These are phyloP conservation scores for Pongo abelii DNA, from an alignment of 2,113 vertebrate species.

Conservation along the genomic window DNA sequence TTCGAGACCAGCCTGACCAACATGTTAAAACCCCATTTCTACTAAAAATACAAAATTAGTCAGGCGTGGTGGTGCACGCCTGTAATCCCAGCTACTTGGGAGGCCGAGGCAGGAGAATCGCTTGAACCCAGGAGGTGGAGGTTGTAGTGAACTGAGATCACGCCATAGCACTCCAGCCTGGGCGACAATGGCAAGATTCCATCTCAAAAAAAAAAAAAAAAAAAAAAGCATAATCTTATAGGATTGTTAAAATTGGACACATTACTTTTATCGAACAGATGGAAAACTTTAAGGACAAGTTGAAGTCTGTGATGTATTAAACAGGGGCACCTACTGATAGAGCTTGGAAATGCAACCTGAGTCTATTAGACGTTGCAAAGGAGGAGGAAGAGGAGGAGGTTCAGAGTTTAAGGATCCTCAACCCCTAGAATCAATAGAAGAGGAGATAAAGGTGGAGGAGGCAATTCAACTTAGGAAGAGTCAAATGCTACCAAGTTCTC, in stretches of 20 bases:
- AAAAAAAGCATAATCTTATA: background rate
- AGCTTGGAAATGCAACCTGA: background rate
- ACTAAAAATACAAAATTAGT: no score
- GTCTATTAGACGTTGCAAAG: background rate
- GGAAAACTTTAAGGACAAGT: background rate
- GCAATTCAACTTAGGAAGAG: background rate
- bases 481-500: background rate
- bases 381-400: background rate
- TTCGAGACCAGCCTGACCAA: no score
- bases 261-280: background rate
- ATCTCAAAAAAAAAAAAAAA: no score
- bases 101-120: no score
- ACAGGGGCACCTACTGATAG: slow-evolving; percentile 50
- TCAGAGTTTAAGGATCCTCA: background rate
- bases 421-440: background rate
- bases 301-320: background rate
- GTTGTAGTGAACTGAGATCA: no score
- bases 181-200: no score
- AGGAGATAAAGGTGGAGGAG: background rate
- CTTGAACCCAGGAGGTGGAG: no score
- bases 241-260: background rate
- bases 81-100: no score
- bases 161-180: no score
- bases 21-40: no score
- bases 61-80: no score